Conservation (phyloP, 2,888 invertebrate genomes). For the Cremastinae sp. region DNA sequence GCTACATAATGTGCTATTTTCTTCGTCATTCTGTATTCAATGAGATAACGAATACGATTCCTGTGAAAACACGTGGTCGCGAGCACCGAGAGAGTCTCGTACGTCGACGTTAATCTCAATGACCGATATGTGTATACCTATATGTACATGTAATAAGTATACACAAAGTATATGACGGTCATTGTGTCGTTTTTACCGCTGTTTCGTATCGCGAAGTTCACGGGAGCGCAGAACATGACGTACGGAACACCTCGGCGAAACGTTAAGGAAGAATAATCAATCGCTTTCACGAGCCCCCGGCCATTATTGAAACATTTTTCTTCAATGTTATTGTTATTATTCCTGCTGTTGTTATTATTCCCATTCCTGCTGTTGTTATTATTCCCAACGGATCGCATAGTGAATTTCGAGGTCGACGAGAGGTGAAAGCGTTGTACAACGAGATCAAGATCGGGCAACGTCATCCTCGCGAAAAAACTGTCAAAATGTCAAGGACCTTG, state of each 20-base stretch:
- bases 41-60: too few species aligned
- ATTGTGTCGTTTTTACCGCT: not conserved
- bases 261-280: not conserved
- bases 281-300: conserved; percentile 2
- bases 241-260: not conserved
- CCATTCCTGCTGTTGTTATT: conserved; percentile 5
- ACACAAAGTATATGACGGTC: not conserved
- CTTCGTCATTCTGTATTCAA: too few species aligned
- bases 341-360: too few species aligned
- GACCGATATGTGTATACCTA: not conserved
- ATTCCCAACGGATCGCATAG: not conserved
- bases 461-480: conserved; percentile 2
- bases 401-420: conserved; percentile 49
- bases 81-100: not conserved
- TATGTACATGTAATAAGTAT: not conserved
- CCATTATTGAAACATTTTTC: conserved; percentile 18
- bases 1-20: too few species aligned
- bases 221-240: not conserved
- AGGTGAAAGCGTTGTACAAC: conserved; percentile 39
- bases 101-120: not conserved
- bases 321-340: conserved; percentile 4
- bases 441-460: conserved; percentile 3
- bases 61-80: too few species aligned
- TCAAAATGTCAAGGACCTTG: conserved; percentile 44
- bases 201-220: not conserved